Evolutionary conservation across 2,888 invertebrate species (phyloP).

Genomic region (Pomacea canaliculata): DNA sequence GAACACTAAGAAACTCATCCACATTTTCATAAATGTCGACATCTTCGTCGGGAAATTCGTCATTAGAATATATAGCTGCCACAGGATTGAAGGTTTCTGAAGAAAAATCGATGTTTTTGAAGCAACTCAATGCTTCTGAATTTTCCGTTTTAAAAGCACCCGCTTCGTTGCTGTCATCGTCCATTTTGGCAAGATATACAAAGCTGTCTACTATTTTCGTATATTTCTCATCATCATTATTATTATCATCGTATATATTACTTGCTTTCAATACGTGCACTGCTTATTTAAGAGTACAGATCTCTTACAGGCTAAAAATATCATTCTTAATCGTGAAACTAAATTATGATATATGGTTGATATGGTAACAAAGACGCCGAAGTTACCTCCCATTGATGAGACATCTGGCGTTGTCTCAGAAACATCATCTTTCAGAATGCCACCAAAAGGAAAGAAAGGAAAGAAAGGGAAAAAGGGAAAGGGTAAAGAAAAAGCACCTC

Average conservation of each 20-base stretch:
- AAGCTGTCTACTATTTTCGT: neutral
- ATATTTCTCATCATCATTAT: neutral
- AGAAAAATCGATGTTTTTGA: slow-evolving; percentile 34
- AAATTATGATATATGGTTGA: slow-evolving; percentile 3
- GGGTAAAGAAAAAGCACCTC: slow-evolving; percentile 41
- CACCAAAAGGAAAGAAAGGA: slow-evolving; percentile 57
- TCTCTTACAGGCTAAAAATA: neutral
- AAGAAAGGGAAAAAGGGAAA: slow-evolving; percentile 57
- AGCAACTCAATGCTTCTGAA: neutral
- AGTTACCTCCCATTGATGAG: neutral
- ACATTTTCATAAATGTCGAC: slow-evolving; percentile 50
- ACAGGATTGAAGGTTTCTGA: slow-evolving; percentile 50
- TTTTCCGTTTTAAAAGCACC: neutral
- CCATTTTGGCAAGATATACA: neutral
- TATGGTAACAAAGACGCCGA: slow-evolving; percentile 22
- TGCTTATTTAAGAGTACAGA: no score
- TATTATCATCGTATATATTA: neutral
- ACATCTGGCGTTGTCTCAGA: neutral
- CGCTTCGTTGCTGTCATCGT: neutral
- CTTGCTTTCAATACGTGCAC: no score
- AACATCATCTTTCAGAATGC: slow-evolving; percentile 43
- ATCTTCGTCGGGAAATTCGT: slow-evolving; percentile 38
- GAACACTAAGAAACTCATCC: slow-evolving; percentile 43
- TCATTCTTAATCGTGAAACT: slow-evolving; percentile 6
- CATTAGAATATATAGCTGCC: slow-evolving; percentile 42